phyloP scores from a whole-genome alignment of 2,888 invertebrate genomes.

The Eupithecia subumbrata region DNA sequence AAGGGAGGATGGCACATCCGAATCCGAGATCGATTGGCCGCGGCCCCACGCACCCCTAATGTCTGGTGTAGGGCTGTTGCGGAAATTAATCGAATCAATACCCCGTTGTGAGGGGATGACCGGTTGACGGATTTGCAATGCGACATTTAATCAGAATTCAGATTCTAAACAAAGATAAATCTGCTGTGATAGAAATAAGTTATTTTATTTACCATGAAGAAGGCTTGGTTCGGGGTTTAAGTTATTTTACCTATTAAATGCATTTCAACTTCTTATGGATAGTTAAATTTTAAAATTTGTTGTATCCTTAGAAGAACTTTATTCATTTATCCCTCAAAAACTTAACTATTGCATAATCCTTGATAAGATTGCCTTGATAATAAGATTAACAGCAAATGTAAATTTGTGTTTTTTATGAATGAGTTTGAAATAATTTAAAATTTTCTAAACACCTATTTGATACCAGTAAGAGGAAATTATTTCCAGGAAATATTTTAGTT shows the following conservation, averaged over 20 bases:
- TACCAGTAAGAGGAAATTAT: background rate
- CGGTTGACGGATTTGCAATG: conserved; percentile 20
- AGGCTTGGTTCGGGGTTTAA: background rate
- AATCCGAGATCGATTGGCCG: conserved; percentile 77
- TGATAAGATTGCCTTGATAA: too few species aligned
- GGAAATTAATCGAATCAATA: conserved; percentile 50
- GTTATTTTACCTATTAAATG: background rate
- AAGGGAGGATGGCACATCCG: conserved; percentile 64
- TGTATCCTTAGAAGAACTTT: background rate
- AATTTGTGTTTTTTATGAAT: background rate
- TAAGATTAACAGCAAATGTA: background rate
- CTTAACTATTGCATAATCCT: background rate
- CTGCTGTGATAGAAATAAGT: background rate
- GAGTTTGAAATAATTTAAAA: background rate
- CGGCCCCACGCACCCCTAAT: conserved; percentile 66
- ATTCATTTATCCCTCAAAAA: background rate
- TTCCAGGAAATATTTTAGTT: background rate
- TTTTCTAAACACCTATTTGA: background rate
- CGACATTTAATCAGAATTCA: background rate
- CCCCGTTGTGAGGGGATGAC: conserved; percentile 39
- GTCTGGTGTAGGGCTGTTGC: conserved; percentile 63
- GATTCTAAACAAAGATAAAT: background rate
- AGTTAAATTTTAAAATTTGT: too few species aligned
- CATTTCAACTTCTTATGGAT: background rate
- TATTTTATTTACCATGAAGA: too few species aligned